Conservation (phyloP, 2,888 invertebrate species). For the Antitype chi region DNA sequence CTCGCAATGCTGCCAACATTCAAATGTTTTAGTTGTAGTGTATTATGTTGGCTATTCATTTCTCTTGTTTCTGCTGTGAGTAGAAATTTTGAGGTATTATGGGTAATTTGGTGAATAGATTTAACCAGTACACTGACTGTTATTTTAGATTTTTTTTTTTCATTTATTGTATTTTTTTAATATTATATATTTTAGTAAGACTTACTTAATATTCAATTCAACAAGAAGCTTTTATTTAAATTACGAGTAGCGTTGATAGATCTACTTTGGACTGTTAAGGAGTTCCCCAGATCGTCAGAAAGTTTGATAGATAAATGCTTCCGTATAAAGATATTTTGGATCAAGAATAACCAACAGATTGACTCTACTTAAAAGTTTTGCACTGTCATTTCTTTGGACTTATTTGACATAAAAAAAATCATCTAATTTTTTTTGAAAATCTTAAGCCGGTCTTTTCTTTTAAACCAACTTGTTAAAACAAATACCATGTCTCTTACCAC, state of each 20-base stretch:
- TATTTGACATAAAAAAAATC: constrained; percentile 3
- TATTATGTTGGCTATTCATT: constrained; percentile 42
- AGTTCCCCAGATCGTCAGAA: background rate
- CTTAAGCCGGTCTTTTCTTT: background rate
- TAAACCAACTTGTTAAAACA: constrained; percentile 32
- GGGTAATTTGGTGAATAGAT: background rate
- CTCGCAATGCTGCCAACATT: constrained; percentile 63
- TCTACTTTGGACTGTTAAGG: background rate
- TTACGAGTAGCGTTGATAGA: background rate
- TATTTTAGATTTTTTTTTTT: background rate
- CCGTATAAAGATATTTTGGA: background rate
- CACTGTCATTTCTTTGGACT: background rate
- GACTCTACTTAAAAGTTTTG: background rate
- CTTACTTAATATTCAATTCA: background rate
- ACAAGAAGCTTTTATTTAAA: background rate
- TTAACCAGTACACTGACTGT: background rate
- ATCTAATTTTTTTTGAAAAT: background rate
- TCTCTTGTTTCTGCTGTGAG: background rate
- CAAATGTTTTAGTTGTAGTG: constrained; percentile 39
- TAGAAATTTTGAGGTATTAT: background rate
- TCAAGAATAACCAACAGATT: background rate
- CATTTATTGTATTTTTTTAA: background rate
- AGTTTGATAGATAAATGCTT: background rate
- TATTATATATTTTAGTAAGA: background rate
- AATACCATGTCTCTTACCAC: constrained; percentile 31